Percentiles rank a stretch among this genome's conserved stretches.
phyloP scores from a whole-genome alignment of 1,140 invertebrate genomes.

The Listronotus bonariensis region DNA sequence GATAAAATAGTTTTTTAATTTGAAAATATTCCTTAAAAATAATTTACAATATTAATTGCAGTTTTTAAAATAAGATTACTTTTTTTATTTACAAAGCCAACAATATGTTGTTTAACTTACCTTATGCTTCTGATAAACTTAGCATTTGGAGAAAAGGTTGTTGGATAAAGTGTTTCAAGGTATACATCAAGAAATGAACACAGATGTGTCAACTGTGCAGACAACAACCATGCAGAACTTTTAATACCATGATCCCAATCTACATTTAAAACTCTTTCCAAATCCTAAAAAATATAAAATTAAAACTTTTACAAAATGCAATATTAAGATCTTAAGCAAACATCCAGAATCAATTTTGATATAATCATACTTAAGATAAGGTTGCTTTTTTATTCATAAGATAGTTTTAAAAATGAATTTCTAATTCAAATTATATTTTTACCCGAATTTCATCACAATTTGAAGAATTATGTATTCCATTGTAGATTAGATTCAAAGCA shows the following conservation, averaged over 20 bases:
- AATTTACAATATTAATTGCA: too few relatives aligned
- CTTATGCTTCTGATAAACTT: slow-evolving; percentile 74
- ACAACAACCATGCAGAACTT: slow-evolving; percentile 62
- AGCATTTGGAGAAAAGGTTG: slow-evolving; percentile 77
- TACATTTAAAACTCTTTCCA: slow-evolving; percentile 76
- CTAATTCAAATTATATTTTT: slow-evolving; percentile 41
- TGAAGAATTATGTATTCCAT: slow-evolving; percentile 66
- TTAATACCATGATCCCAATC: slow-evolving; percentile 58
- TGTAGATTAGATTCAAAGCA: slow-evolving; percentile 71
- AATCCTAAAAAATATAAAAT: slow-evolving; percentile 60
- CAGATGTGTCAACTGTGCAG: slow-evolving; percentile 77
- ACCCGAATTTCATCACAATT: slow-evolving; percentile 74
- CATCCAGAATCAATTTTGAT: too few relatives aligned
- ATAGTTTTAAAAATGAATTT: too few relatives aligned
- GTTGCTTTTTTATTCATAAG: neutral
- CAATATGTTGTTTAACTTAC: slow-evolving; percentile 38
- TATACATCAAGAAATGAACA: slow-evolving; percentile 86
- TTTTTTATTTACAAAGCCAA: neutral
- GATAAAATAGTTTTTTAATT: too few relatives aligned
- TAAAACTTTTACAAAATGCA: slow-evolving; percentile 74
- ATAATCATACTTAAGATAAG: too few relatives aligned
- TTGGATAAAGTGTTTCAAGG: slow-evolving; percentile 74
- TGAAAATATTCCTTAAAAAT: too few relatives aligned
- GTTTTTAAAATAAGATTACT: too few relatives aligned
- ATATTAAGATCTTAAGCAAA: too few relatives aligned